phyloP scores from a whole-genome alignment of 2,888 invertebrate genomes.

The Tinea trinotella region DNA sequence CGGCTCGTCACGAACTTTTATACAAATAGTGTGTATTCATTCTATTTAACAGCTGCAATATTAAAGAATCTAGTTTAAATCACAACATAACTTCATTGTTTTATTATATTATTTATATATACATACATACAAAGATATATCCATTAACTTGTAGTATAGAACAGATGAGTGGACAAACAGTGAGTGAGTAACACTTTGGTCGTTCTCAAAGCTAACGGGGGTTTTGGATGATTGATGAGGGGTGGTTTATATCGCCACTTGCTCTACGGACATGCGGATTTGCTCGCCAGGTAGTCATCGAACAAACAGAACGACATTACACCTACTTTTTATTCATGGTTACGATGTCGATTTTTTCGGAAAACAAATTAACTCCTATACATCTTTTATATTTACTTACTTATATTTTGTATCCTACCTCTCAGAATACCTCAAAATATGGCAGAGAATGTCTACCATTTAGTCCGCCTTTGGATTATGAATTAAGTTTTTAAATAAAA shows the following conservation, averaged over 20 bases:
- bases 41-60: background rate
- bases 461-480: too few species aligned
- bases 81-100: too few species aligned
- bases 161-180: slow-evolving; percentile 8
- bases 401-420: too few species aligned
- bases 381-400: too few species aligned
- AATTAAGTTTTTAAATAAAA: too few species aligned
- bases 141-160: background rate
- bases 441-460: too few species aligned
- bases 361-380: too few species aligned
- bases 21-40: background rate
- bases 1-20: background rate
- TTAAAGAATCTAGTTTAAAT: too few species aligned
- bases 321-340: background rate
- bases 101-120: too few species aligned
- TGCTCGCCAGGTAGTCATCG: slow-evolving; percentile 3
- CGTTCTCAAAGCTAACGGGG: slow-evolving; percentile 3
- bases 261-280: background rate
- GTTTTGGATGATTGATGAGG: slow-evolving; percentile 10
- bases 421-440: too few species aligned
- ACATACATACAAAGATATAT: background rate
- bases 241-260: slow-evolving; percentile 3
- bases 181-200: background rate
- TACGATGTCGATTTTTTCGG: background rate
- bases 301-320: background rate